Base-by-base conservation (phyloP, 2,113 vertebrate genomes). In the Conger conger region DNA sequence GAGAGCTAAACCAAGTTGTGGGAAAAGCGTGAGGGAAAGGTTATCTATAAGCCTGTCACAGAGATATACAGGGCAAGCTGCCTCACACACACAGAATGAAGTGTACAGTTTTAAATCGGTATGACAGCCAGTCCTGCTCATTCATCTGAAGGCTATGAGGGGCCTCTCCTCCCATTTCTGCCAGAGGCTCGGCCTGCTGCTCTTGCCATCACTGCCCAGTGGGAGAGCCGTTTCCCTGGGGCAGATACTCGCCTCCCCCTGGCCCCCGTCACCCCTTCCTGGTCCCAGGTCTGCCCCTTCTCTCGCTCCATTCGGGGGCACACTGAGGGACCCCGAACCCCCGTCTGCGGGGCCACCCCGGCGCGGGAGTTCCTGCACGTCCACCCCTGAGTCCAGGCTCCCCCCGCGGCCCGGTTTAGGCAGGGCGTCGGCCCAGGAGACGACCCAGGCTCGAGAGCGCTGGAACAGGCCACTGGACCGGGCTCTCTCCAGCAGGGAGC, bases 381-480 rank as follows among this genome's bases (percentile, higher is more conserved):
- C 87, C 16, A 89, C 88, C 42, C 87, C 87, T 4, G 88, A 89
- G 23, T 88, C 86, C 68, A 86, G 30, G 30, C 84, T 88, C 2
- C 83, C 45, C n/a, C 85, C 85, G 23, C 78, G 37, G 3, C 27
- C 82, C 27, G 76, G 77, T 50, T 82, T 86, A 15, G 84, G 86
- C 23, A 76, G 36, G 15, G 83, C 76, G 37, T 89, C 85, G 23
- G 78, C 9, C 36, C 87, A 54, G 79, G 79, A 83, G n/a, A 88
- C 73, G 80, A 87, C 87, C 86, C 86, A 88, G 27, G 84, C 33
- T 18, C 81, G 83, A 63, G 87, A 78, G n/a, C 38, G 86, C 63
- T 83, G 77, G 17, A 84, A 54, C 35, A 81, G 18, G 33, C 53
- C 63, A 27, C 45, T 78, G 3, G 86, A 60, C 80, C 83, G 87